Conservation (phyloP, 2,797 vertebrate genomes). For the Sphenodon punctatus region DNA sequence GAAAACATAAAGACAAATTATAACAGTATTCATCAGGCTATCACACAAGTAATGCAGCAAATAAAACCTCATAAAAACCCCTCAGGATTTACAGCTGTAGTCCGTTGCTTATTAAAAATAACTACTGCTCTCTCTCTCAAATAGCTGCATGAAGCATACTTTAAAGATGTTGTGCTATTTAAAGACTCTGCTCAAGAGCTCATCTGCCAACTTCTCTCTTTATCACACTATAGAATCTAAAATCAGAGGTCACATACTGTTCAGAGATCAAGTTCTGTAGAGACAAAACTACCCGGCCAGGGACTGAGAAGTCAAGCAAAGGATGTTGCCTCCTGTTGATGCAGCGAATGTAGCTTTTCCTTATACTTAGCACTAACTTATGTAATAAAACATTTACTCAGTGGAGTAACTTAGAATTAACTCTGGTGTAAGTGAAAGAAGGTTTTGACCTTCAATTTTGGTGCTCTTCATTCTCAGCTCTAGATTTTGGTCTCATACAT, state of each 20-base stretch:
- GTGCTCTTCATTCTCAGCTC: no score
- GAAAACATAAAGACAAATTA: conserved; percentile 27
- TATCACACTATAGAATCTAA: neutral
- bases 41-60: conserved; percentile 27
- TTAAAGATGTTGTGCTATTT: neutral
- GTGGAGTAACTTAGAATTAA: no score
- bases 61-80: conserved; percentile 41
- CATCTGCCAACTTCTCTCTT: neutral
- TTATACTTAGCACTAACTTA: no score
- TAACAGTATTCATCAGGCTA: conserved; percentile 37
- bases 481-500: no score
- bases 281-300: neutral
- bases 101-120: conserved; percentile 24
- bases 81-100: neutral
- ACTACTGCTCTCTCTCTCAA: neutral
- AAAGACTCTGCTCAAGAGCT: neutral
- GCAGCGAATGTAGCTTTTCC: no score
- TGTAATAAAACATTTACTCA: no score
- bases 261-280: neutral
- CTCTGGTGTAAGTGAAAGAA: no score
- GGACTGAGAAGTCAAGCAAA: neutral
- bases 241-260: neutral
- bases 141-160: neutral
- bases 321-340: neutral
- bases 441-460: no score